Conservation (phyloP, 2,113 vertebrate species). For the Nestor notabilis region DNA sequence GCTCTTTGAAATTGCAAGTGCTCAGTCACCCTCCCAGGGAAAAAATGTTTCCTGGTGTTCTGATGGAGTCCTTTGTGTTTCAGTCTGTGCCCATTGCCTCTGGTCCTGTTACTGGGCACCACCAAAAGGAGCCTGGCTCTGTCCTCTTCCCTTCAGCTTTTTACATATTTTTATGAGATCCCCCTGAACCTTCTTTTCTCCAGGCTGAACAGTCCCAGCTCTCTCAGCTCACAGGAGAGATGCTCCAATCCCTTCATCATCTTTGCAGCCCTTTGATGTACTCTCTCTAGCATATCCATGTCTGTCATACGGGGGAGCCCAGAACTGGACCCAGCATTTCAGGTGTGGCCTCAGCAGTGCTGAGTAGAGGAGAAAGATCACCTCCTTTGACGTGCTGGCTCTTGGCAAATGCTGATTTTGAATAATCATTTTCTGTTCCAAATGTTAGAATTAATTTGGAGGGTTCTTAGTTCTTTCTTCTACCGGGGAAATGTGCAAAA, state of each 20-base stretch:
- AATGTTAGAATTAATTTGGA: neutral
- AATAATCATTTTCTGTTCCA: neutral
- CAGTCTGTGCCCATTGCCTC: neutral
- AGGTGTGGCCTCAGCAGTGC: neutral
- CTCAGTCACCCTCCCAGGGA: neutral
- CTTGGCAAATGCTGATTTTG: neutral
- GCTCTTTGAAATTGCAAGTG: neutral
- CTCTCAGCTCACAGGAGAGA: neutral
- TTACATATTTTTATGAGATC: neutral
- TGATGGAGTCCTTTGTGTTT: neutral
- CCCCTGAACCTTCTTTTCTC: neutral
- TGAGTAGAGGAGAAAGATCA: neutral
- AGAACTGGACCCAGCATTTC: neutral
- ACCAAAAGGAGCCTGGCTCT: neutral
- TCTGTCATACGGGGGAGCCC: neutral
- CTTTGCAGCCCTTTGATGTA: fast-evolving
- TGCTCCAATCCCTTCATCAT: neutral
- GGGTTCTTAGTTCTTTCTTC: neutral
- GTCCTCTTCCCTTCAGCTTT: neutral
- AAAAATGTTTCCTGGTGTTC: neutral
- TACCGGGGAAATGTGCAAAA: neutral
- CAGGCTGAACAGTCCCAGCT: neutral
- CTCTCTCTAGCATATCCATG: neutral
- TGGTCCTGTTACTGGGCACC: neutral
- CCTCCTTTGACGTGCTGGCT: neutral